Base-by-base conservation (phyloP, 2,113 vertebrate species). In the Chelonoidis abingdonii region DNA sequence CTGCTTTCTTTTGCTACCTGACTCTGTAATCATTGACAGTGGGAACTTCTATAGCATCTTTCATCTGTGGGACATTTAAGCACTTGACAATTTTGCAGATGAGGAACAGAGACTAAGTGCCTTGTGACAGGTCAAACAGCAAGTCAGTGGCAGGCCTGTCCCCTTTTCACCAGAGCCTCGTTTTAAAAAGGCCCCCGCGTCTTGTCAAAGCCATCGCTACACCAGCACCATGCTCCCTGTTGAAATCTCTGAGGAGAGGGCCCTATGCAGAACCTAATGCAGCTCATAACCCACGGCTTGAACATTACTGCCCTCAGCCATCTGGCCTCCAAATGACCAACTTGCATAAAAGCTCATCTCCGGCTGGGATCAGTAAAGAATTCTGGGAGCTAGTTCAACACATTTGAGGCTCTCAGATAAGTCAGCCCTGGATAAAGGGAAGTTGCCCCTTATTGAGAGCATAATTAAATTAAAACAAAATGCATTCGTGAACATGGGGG, bases 381-480 rank as follows among this genome's bases (percentile, higher is more conserved):
- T 19, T 62, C 69, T 76, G 22, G 16, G 78, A 10, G 35, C 10
- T 17, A 25, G 29, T 12, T 57, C 27, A 9, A 41, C 31, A 59
- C 19, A 0, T 0, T 24, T 11, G 31, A 16, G 78, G 49, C 1
- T 88, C 90, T 80, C 89, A 38, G 80, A 75, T 0, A 0, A 92
- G 87, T 17, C 49, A 3, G 56, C 41, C 54, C 27, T 2, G 8
- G 49, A 75, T 1, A 3, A 82, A 62, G 76, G 9, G 38, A 54
- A 1, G 2, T 12, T 38, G 84, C 81, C 88, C 93, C 94, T 95
- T 91, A 92, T 50, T 1, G 78, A 21, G 29, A 59, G 65, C 82
- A 91, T 95, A 95, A 97, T 81, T 53, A 88, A 94, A 97, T 95
- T 82, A 97, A 95, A 95, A 38, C 93, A 92, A 92, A 92, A 90